These are phyloP conservation scores for Pituophis catenifer DNA, from an alignment of 2,113 vertebrate species.

Conservation along the genomic window DNA sequence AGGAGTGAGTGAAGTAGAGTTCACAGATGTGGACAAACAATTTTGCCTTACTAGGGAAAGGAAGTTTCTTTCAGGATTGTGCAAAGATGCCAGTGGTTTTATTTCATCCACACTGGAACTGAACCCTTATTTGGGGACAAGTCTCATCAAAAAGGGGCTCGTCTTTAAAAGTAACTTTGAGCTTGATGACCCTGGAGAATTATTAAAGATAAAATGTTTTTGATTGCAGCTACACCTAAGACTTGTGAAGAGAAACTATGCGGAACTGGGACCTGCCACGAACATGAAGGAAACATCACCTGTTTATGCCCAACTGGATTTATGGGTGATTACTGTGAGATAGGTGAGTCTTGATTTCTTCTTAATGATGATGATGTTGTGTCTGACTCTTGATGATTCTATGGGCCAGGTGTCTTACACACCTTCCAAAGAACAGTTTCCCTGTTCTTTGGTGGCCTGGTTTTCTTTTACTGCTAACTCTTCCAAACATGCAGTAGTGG, in stretches of 20 bases:
- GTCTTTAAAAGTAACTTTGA: neutral
- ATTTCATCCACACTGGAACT: neutral
- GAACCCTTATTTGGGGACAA: neutral
- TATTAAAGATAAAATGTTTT: neutral
- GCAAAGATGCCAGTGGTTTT: neutral
- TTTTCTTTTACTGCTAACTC: neutral
- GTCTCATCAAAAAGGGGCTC: neutral
- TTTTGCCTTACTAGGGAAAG: neutral
- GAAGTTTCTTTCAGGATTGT: neutral
- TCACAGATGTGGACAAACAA: neutral
- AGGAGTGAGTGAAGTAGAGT: neutral
- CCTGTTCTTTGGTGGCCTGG: neutral
- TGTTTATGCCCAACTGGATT: slow-evolving; percentile 63
- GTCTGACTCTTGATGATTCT: neutral
- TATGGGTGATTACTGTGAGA: slow-evolving; percentile 47
- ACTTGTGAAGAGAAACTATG: slow-evolving; percentile 67
- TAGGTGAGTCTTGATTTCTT: slow-evolving; percentile 53
- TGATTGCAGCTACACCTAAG: slow-evolving; percentile 41
- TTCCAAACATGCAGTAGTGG: neutral
- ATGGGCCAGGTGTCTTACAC: neutral
- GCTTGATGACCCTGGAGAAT: neutral
- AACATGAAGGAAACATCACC: slow-evolving; percentile 44
- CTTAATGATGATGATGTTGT: neutral
- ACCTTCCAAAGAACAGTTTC: neutral
- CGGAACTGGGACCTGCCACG: slow-evolving; percentile 64